phyloP scores from a whole-genome alignment of 2,888 invertebrate species.

The Elegia similella region DNA sequence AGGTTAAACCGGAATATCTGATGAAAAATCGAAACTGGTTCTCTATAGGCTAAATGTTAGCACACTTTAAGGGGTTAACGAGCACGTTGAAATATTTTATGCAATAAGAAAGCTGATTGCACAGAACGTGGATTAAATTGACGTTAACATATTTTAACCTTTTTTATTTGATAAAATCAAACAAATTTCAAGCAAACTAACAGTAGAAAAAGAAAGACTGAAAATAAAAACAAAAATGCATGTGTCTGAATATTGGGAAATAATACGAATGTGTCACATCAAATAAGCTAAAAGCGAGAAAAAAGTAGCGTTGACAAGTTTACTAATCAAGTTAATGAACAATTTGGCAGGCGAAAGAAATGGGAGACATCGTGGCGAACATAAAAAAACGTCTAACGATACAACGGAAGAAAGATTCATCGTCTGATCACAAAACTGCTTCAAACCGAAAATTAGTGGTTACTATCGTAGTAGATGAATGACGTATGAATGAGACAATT shows the following conservation, averaged over 20 bases:
- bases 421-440: constrained; percentile 65
- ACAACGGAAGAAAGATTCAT: constrained; percentile 52
- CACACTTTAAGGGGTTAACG: constrained; percentile 37
- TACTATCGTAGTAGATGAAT: constrained; percentile 73
- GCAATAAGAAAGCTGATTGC: not conserved
- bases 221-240: not conserved
- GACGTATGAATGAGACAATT: constrained; percentile 75
- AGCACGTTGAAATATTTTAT: constrained; percentile 30
- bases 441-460: constrained; percentile 70
- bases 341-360: constrained; percentile 3
- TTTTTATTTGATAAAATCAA: not conserved
- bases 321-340: not conserved
- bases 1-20: constrained; percentile 77
- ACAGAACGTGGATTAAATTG: not conserved
- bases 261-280: not conserved
- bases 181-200: not conserved
- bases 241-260: not conserved
- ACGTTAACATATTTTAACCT: not conserved
- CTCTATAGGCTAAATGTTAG: constrained; percentile 46
- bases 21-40: constrained; percentile 67
- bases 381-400: constrained; percentile 41
- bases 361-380: not conserved
- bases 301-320: not conserved
- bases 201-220: not conserved
- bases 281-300: not conserved